These are phyloP conservation scores for Teinopalpus imperialis DNA, from an alignment of 2,888 invertebrate genomes.

Conservation along the genomic window DNA sequence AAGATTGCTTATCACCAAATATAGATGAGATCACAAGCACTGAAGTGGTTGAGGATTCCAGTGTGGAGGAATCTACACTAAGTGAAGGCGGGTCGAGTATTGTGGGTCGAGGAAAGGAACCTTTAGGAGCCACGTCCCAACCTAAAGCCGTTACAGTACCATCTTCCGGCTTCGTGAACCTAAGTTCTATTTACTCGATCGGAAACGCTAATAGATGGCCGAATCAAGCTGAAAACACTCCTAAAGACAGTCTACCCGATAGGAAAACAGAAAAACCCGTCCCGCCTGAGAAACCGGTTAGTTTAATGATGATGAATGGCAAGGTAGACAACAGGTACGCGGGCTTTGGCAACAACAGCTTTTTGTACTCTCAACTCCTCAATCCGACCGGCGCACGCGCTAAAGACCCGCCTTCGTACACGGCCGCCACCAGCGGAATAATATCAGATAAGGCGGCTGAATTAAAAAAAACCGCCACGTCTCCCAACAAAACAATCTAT, in stretches of 20 bases:
- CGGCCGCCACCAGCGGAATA: conserved; percentile 57
- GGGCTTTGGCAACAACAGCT: conserved; percentile 70
- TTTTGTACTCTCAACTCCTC: conserved; percentile 68
- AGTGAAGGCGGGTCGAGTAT: conserved; percentile 53
- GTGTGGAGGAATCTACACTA: conserved; percentile 68
- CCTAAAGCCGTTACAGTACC: conserved; percentile 36
- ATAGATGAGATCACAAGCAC: conserved; percentile 83
- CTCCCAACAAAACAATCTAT: conserved; percentile 44
- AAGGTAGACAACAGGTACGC: conserved; percentile 69
- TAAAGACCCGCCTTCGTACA: conserved; percentile 69
- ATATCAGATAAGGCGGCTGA: conserved; percentile 50
- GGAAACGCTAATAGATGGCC: conserved; percentile 57
- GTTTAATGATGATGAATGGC: conserved; percentile 73
- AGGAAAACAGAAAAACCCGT: conserved; percentile 69
- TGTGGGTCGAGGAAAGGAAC: conserved; percentile 32
- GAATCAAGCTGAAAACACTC: conserved; percentile 35
- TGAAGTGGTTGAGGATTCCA: conserved; percentile 71
- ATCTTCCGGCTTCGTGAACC: conserved; percentile 62
- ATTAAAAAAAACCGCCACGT: conserved; percentile 41
- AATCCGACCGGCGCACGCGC: conserved; percentile 55
- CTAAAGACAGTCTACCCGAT: conserved; percentile 56
- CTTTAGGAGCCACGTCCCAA: conserved; percentile 33
- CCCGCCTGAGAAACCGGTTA: conserved; percentile 75
- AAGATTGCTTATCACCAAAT: conserved; percentile 86
- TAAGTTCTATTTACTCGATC: conserved; percentile 72